These are phyloP conservation scores for Nebria ingens DNA, from an alignment of 1,140 invertebrate species.

Conservation along the genomic window DNA sequence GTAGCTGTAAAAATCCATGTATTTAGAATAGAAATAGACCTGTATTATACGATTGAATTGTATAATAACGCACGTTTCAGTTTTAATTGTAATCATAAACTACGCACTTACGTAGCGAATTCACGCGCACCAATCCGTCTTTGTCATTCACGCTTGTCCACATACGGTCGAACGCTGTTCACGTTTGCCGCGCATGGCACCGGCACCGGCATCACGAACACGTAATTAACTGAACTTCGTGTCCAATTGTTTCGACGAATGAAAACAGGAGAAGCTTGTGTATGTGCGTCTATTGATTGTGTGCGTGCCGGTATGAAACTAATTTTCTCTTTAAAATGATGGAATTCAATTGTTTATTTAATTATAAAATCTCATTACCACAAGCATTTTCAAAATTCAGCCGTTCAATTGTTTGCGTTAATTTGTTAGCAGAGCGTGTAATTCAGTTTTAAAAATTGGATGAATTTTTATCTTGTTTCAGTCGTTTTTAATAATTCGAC, in stretches of 20 bases:
- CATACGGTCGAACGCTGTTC: neutral
- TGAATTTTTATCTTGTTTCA: neutral
- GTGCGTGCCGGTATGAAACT: neutral
- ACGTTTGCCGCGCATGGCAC: neutral
- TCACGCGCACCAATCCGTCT: neutral
- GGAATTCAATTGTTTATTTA: slow-evolving; percentile 3
- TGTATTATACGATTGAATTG: too few species aligned
- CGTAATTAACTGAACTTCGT: neutral
- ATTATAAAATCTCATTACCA: slow-evolving; percentile 4
- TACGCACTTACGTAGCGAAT: neutral
- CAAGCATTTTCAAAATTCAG: neutral
- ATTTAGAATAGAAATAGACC: too few species aligned
- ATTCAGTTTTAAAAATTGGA: neutral
- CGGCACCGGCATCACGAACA: too few species aligned
- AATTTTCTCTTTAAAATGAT: neutral
- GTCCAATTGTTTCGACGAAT: neutral
- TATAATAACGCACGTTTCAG: neutral
- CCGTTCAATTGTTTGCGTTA: neutral
- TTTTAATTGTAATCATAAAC: neutral
- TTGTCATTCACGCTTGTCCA: neutral
- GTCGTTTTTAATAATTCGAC: neutral
- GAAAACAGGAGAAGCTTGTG: neutral
- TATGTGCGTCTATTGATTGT: neutral
- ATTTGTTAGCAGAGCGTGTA: neutral
- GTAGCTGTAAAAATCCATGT: too few species aligned